Evolutionary conservation across 37 sponge, comb jelly and placozoan species (phyloP), one percentile per base, ranked within the genome.

Genomic region (Halichondria panicea): DNA sequence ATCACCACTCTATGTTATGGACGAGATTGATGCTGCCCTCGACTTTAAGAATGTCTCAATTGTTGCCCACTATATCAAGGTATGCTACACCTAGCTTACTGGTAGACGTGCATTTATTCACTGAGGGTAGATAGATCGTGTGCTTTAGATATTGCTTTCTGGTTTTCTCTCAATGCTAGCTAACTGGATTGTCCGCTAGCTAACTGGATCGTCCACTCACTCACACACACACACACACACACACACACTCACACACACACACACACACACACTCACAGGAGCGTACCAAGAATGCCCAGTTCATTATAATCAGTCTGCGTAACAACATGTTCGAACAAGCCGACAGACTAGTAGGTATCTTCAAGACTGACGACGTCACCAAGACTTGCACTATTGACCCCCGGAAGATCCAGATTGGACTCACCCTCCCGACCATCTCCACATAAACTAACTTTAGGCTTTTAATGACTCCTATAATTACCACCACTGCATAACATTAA

Each of bases 11-110:
- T 98, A 98, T 56, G 96, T 98, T 13, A 98, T 98, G 99, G 99
- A 98, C 61, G 99, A 98, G 81, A 98, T 98, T 28, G 99, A 98
- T 72, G 99, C 99, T 73, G 99, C 99, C 4, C 93, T 98, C 11
- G 99, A 98, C 87, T 94, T 92, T 89, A 92, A 90, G 83, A 98
- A 98, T 44, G 99, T 98, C 54, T 95, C 96, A 38, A 92, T 98
- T 39, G 91, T 98, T 7, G 99, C 94, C 39, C 80, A 98, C 71
- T 98, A 98, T 79, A 98, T 98, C 77, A 98, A 98, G 82, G 97
- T 96, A 67, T 3, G 39, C 15, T 3, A 43, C 5, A 30, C 46
- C 30, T 38, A 44, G 52, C 53, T 67, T 4, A 43, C 18, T 34
- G 27, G 60, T 59, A 52, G 2, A 33, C 39, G 73, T 71, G 72